A percentile compares a stretch with the other conserved stretches of the same genome.
Conservation (phyloP, 1,140 invertebrate genomes). For the Hermetia illucens region DNA sequence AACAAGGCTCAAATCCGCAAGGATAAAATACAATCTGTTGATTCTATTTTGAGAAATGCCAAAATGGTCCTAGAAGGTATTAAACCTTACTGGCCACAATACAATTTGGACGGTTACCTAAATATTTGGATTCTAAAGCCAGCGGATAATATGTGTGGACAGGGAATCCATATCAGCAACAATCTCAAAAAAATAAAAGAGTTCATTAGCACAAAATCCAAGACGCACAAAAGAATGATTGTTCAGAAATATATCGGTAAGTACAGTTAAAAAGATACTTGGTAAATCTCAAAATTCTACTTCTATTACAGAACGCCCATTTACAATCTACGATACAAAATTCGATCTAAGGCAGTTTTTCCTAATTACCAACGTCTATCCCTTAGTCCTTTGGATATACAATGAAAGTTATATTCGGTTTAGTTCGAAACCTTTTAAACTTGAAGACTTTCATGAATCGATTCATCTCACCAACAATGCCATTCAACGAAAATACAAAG, state of each 20-base stretch:
- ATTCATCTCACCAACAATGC: slow-evolving; percentile 3
- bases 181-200: not conserved
- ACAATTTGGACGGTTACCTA: not conserved
- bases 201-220: not conserved
- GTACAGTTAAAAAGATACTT: not conserved
- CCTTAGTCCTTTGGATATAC: not conserved
- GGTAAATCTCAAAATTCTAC: not conserved
- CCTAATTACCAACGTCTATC: not conserved
- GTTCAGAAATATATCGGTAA: slow-evolving; percentile 2
- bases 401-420: slow-evolving; percentile 3
- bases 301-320: slow-evolving; percentile 1
- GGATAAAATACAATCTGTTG: no score
- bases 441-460: not conserved
- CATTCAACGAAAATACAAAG: not conserved
- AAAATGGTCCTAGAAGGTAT: not conserved
- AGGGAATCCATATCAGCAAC: not conserved
- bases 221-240: not conserved
- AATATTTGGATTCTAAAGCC: slow-evolving; percentile 4
- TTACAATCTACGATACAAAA: not conserved
- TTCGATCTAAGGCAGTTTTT: slow-evolving; percentile 1
- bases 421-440: not conserved
- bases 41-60: no score
- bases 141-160: not conserved
- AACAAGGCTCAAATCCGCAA: no score
- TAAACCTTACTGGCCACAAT: not conserved